Base-by-base conservation (phyloP, 2,113 vertebrate species). In the Craseonycteris thonglongyai region DNA sequence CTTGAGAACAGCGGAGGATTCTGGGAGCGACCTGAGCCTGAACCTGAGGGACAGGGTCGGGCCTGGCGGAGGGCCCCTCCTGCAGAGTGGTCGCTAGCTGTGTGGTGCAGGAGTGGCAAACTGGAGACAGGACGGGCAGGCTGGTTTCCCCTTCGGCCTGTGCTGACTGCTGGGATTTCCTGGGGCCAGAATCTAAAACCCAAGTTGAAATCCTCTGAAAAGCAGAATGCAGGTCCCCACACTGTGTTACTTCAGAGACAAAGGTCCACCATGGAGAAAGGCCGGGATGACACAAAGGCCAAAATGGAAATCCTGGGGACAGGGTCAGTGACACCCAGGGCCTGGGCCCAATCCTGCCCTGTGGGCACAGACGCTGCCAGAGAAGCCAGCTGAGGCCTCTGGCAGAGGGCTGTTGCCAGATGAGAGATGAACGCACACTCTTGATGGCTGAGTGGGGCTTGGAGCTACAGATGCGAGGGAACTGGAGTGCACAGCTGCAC, bases 251-350 rank as follows among this genome's bases (percentile, higher is more conserved):
- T 18, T 12, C 12, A 21, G 58, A 42, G 59, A n/a, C 21, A 5
- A 24, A 69, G 71, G 61, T 19, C 61, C 4, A 0, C 35, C 76
- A 49, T 49, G 69, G 28, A 69, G 42, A 12, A 26, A 28, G 40
- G 59, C 49, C 49, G 7, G n/a, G 59, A 21, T 19, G 15, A 16
- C 40, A 10, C 8, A n/a, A 13, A 14, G 68, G 35, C 18, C 4
- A 22, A 56, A n/a, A 19, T 5, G 3, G 54, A 26, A 56, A 40
- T 21, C 86, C 38, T 8, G 5, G 58, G 33, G n/a, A 8, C 0
- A 0, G 21, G 28, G 18, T 16, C 0, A 7, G 0, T 7, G 69
- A 58, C 68, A n/a, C 33, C 0, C 3, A 38, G 33, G 47, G 21
- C 51, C 54, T 15, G 59, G 33, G 15, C 10, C 47, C 14, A 9